These are phyloP conservation scores for Cenopis cana DNA, from an alignment of 2,888 invertebrate genomes.

Conservation along the genomic window DNA sequence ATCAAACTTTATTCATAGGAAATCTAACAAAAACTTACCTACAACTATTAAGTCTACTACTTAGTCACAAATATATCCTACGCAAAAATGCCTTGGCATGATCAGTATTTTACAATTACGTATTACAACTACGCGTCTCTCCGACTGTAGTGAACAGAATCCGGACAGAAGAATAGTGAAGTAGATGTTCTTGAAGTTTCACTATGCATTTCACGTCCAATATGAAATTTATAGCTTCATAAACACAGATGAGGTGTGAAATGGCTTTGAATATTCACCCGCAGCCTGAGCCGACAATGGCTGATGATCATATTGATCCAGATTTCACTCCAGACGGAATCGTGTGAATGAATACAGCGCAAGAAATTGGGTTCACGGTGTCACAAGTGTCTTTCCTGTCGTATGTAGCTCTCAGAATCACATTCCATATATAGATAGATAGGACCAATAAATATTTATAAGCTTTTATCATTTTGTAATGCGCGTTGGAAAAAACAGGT, in stretches of 20 bases:
- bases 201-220: constrained; percentile 4
- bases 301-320: constrained; percentile 37
- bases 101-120: background rate
- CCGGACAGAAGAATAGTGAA: background rate
- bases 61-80: background rate
- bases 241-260: constrained; percentile 40
- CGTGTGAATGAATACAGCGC: constrained; percentile 29
- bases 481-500: background rate
- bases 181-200: constrained; percentile 9
- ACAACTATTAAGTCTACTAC: no score
- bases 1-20: no score
- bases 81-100: background rate
- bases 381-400: constrained; percentile 25
- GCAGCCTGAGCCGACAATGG: constrained; percentile 25
- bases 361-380: constrained; percentile 32
- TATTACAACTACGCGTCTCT: background rate
- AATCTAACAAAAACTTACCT: no score
- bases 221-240: constrained; percentile 24
- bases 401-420: constrained; percentile 5
- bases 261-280: constrained; percentile 23
- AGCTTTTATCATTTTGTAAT: background rate
- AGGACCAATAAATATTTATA: constrained; percentile 9
- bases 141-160: constrained; percentile 2
- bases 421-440: background rate
- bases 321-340: constrained; percentile 35